These are phyloP conservation scores for Bombus vancouverensis DNA, from an alignment of 1,140 invertebrate species.

Conservation along the genomic window DNA sequence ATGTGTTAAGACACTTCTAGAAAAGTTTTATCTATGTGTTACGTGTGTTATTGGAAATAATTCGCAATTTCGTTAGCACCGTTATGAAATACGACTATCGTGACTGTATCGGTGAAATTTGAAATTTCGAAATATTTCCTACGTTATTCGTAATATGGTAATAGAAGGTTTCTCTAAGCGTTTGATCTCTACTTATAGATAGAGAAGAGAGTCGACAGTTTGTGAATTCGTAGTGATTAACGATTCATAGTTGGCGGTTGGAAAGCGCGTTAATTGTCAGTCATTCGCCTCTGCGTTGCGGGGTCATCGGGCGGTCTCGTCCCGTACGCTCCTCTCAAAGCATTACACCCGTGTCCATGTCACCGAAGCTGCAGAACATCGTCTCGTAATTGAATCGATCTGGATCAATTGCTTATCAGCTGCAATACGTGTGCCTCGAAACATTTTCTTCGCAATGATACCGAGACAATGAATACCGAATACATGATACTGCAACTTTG, in stretches of 20 bases:
- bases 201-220: background rate
- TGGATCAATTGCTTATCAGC: background rate
- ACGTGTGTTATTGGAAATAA: too few relatives aligned
- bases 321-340: background rate
- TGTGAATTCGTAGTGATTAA: background rate
- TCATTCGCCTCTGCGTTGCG: background rate
- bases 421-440: background rate
- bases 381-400: background rate
- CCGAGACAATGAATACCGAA: too few relatives aligned
- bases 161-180: too few relatives aligned
- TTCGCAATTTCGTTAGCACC: too few relatives aligned
- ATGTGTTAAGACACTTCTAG: too few relatives aligned
- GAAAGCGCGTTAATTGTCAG: constrained; percentile 7
- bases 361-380: background rate
- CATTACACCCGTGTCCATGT: background rate
- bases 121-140: too few relatives aligned
- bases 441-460: background rate
- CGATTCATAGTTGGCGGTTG: background rate
- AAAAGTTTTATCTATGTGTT: too few relatives aligned
- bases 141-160: too few relatives aligned
- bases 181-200: too few relatives aligned
- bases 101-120: too few relatives aligned
- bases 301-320: background rate
- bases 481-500: background rate
- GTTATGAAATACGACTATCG: too few relatives aligned